A percentile compares a stretch with the other conserved stretches of the same genome.
Conservation (phyloP, 2,888 invertebrate species). For the Andrena minutula region DNA sequence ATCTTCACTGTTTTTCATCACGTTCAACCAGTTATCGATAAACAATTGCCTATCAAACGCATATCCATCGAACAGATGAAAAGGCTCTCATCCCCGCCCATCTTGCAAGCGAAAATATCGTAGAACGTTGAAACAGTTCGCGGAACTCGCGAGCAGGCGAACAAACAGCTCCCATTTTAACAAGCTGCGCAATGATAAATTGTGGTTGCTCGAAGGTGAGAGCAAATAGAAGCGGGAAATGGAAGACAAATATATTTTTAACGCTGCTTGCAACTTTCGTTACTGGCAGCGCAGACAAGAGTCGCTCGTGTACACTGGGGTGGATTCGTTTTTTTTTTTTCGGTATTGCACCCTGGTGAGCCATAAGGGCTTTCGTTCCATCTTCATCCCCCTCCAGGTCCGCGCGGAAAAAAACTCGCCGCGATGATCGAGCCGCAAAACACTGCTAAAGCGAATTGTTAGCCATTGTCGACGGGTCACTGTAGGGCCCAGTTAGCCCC, state of each 20-base stretch:
- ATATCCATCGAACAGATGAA: no score
- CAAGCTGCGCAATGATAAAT: constrained; percentile 37
- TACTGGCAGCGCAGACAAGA: neutral
- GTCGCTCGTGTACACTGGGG: neutral
- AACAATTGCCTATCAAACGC: no score
- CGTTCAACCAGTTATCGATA: no score
- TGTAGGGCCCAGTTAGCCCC: constrained; percentile 1
- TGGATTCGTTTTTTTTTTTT: neutral
- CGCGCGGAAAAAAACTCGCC: neutral
- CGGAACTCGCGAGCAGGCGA: neutral
- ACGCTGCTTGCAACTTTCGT: constrained; percentile 41
- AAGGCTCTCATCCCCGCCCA: no score
- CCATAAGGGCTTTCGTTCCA: constrained; percentile 17
- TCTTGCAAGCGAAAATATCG: no score
- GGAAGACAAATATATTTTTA: constrained; percentile 56
- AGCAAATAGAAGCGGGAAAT: constrained; percentile 40
- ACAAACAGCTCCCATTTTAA: constrained; percentile 37
- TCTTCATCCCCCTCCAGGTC: constrained; percentile 1
- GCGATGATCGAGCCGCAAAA: constrained; percentile 54
- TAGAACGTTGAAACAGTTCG: no score
- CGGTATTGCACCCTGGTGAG: constrained; percentile 28
- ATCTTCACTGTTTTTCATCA: no score
- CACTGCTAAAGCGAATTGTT: constrained; percentile 42
- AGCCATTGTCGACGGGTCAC: constrained; percentile 28
- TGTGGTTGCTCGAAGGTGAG: neutral